These are phyloP conservation scores for Girardinichthys multiradiatus DNA, from an alignment of 2,113 vertebrate genomes.

Conservation along the genomic window DNA sequence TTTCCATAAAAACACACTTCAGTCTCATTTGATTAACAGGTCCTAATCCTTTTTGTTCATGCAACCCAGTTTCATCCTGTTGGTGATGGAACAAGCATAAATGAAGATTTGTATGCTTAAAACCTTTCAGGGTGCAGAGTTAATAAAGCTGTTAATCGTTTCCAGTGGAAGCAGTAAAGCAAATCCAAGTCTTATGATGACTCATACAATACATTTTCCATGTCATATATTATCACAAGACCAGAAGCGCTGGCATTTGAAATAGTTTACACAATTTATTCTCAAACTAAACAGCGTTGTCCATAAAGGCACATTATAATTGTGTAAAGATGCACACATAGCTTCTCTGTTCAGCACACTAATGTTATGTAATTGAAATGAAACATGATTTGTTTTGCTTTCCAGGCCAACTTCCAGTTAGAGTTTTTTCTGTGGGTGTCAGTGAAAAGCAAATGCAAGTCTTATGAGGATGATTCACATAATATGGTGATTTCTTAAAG, in stretches of 20 bases:
- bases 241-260: slow-evolving; percentile 17
- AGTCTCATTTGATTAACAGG: no score
- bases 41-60: no score
- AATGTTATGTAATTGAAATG: not conserved
- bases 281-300: not conserved
- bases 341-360: not conserved
- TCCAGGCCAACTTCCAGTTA: not conserved
- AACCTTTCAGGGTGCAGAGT: not conserved
- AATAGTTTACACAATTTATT: slow-evolving; percentile 13
- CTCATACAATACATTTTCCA: slow-evolving; percentile 25
- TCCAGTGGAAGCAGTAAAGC: slow-evolving; percentile 6
- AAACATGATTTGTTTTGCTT: slow-evolving; percentile 37
- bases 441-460: slow-evolving; percentile 71
- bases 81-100: no score
- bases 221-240: slow-evolving; percentile 24
- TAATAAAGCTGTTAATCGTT: slow-evolving; percentile 8
- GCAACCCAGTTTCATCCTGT: no score
- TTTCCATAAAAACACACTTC: no score
- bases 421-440: slow-evolving; percentile 51
- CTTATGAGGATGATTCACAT: slow-evolving; percentile 75
- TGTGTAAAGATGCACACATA: not conserved
- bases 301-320: not conserved
- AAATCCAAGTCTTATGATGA: slow-evolving; percentile 57
- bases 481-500: slow-evolving; percentile 72
- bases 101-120: no score